A percentile compares a stretch with the other conserved stretches of the same genome.
These are phyloP conservation scores for Aporophyla lueneburgensis DNA, from an alignment of 2,888 invertebrate genomes.

Conservation along the genomic window DNA sequence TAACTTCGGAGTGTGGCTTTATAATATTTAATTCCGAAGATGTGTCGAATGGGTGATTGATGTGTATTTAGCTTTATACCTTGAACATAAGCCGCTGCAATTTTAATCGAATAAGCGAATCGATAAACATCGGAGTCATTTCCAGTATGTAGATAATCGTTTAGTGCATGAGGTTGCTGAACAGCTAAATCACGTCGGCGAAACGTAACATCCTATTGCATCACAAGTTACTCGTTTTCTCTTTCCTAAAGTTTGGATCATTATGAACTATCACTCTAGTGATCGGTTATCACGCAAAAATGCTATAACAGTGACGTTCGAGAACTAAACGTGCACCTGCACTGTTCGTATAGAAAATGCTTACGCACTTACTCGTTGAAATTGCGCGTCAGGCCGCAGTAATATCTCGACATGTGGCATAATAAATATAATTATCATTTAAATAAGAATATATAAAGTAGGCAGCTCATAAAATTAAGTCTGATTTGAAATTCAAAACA, in stretches of 20 bases:
- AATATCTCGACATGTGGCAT: slow-evolving; percentile 59
- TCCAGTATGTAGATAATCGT: slow-evolving; percentile 12
- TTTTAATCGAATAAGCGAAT: slow-evolving; percentile 16
- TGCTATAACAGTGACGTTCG: slow-evolving; percentile 15
- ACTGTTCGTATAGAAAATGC: slow-evolving; percentile 1
- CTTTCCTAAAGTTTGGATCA: slow-evolving; percentile 38
- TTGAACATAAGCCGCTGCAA: slow-evolving; percentile 3
- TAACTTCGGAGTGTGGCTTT: neutral
- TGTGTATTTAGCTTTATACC: slow-evolving; percentile 1
- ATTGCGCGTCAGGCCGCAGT: slow-evolving; percentile 52
- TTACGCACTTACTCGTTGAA: slow-evolving; percentile 24
- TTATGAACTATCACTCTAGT: slow-evolving; percentile 38
- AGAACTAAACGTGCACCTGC: slow-evolving; percentile 4
- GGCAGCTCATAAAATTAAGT: slow-evolving; percentile 22
- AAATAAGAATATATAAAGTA: slow-evolving; percentile 3
- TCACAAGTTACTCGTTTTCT: slow-evolving; percentile 50
- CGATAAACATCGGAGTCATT: slow-evolving; percentile 21
- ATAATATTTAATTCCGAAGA: neutral
- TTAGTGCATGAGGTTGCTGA: slow-evolving; percentile 22
- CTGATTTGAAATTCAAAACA: slow-evolving; percentile 21
- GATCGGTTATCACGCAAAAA: slow-evolving; percentile 49
- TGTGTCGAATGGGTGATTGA: neutral
- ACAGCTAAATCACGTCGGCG: slow-evolving; percentile 5
- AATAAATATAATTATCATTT: slow-evolving; percentile 33
- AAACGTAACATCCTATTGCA: slow-evolving; percentile 41